These are phyloP conservation scores for Sardinella longiceps DNA, from an alignment of 2,797 vertebrate species.

Conservation along the genomic window DNA sequence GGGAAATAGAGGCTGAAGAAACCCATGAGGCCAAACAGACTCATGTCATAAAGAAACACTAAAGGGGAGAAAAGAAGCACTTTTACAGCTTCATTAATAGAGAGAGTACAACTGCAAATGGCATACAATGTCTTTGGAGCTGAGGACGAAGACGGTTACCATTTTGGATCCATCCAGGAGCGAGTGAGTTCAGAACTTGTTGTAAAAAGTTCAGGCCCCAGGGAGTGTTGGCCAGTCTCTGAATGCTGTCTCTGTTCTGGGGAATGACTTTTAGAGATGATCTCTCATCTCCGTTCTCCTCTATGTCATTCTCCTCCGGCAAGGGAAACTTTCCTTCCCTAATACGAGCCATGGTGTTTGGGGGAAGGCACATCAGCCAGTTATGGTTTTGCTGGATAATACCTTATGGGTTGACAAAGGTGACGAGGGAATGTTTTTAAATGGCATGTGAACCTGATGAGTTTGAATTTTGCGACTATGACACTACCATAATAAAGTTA, in stretches of 20 bases:
- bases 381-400: neutral
- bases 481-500: neutral
- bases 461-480: neutral
- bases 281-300: conserved; percentile 3
- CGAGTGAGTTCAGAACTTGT: conserved; percentile 36
- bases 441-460: neutral
- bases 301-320: conserved; percentile 25
- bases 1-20: conserved; percentile 40
- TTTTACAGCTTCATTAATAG: too few species aligned
- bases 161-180: conserved; percentile 47
- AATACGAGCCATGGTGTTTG: neutral
- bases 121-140: neutral
- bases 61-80: conserved; percentile 44
- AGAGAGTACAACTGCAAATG: too few species aligned
- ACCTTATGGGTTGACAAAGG: neutral
- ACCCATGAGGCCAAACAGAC: conserved; percentile 54
- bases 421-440: neutral
- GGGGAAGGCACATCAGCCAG: neutral
- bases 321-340: conserved; percentile 15
- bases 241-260: conserved; percentile 6
- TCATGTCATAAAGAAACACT: conserved; percentile 51
- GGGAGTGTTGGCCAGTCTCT: neutral
- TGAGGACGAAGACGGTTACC: conserved; percentile 46
- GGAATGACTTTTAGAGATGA: neutral
- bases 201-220: conserved; percentile 16